Evolutionary conservation across 92 coral and sea anemone genomes (phyloP).

Genomic region (Heliopora coerulea): DNA sequence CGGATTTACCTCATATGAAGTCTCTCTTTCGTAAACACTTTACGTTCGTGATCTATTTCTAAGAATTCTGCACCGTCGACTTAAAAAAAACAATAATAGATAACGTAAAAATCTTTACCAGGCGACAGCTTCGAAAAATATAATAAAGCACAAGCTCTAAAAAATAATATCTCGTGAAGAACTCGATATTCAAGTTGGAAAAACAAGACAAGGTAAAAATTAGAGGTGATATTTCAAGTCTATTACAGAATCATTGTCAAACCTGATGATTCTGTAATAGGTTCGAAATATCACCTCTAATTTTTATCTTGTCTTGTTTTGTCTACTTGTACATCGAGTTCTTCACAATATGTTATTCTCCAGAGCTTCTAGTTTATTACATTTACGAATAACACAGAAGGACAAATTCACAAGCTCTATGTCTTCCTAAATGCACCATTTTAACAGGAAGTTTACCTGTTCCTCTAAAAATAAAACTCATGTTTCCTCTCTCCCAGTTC

Average conservation of each 20-base stretch:
- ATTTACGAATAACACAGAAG: neutral
- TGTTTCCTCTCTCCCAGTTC: conserved; percentile 96
- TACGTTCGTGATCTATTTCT: conserved; percentile 90
- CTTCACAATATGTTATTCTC: neutral
- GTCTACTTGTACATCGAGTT: neutral
- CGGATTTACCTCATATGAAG: conserved; percentile 67
- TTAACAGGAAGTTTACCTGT: conserved; percentile 57
- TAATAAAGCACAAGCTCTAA: too few species aligned
- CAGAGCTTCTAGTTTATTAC: neutral
- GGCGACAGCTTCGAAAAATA: too few species aligned
- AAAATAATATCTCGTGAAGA: too few species aligned
- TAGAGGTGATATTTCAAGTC: too few species aligned
- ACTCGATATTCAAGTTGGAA: too few species aligned
- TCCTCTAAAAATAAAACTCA: conserved; percentile 89
- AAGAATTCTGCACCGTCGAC: conserved; percentile 81
- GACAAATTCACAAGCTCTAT: too few species aligned
- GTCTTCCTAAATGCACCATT: neutral
- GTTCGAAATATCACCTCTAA: too few species aligned
- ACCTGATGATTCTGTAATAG: too few species aligned
- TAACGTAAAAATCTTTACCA: neutral
- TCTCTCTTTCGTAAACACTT: conserved; percentile 74
- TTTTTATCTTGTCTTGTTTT: too few species aligned
- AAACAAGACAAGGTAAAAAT: too few species aligned
- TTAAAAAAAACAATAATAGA: conserved; percentile 14
- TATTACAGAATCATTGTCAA: too few species aligned